Percentiles rank a stretch among this genome's conserved stretches.
Evolutionary conservation across 2,113 vertebrate genomes (phyloP).

Genomic region (Psammodynastes pulverulentus): DNA sequence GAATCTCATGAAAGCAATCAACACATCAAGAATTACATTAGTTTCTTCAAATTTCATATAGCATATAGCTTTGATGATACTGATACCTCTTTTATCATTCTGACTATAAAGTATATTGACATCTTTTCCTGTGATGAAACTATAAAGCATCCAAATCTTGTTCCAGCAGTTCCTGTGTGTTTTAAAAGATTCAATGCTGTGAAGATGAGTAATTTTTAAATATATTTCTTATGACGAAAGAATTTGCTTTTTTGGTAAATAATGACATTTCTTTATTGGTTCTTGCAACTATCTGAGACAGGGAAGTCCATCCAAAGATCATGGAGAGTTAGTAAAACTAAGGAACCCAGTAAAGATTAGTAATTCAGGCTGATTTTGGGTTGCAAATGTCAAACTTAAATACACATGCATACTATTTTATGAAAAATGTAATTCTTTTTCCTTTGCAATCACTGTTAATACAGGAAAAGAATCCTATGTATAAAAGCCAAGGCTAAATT

Average conservation of each 20-base stretch:
- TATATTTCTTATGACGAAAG: not conserved
- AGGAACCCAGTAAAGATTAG: not conserved
- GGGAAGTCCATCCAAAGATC: not conserved
- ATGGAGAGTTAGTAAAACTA: not conserved
- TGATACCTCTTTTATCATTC: not conserved
- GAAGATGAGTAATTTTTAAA: not conserved
- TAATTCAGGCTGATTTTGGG: not conserved
- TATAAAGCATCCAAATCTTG: not conserved
- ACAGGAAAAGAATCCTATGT: constrained; percentile 13
- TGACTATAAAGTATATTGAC: not conserved
- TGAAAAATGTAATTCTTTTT: not conserved
- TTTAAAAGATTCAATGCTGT: not conserved
- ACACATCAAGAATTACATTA: constrained; percentile 18
- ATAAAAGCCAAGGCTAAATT: constrained; percentile 25
- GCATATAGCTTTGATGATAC: not conserved
- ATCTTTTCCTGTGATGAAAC: not conserved
- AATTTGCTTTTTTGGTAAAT: not conserved
- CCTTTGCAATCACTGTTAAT: not conserved
- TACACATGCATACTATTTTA: not conserved
- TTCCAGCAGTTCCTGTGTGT: not conserved
- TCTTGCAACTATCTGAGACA: not conserved
- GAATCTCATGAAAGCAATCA: not conserved
- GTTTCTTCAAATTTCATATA: constrained; percentile 1
- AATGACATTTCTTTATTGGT: not conserved
- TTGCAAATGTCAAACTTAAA: not conserved